Percentiles rank a stretch among this genome's conserved stretches.
Evolutionary conservation across 2,113 vertebrate species (phyloP).

Genomic region (Apteryx owenii): DNA sequence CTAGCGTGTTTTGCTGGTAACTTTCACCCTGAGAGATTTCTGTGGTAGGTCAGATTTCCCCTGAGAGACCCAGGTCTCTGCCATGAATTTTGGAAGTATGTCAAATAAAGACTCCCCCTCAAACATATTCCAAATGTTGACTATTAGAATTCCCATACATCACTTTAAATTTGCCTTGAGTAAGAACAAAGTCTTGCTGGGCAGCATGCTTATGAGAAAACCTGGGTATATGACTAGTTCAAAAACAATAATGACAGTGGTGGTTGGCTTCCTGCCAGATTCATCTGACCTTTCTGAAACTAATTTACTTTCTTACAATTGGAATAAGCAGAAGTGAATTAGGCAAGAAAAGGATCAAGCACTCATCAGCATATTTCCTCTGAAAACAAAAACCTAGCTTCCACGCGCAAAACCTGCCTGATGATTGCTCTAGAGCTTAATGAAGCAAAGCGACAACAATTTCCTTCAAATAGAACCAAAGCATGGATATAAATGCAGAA

Average conservation of each 20-base stretch:
- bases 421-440: not conserved
- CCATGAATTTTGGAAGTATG: not conserved
- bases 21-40: not conserved
- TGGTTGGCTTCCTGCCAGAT: constrained; percentile 16
- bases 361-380: not conserved
- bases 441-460: not conserved
- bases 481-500: not conserved
- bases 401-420: not conserved
- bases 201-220: constrained; percentile 54
- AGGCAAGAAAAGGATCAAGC: constrained; percentile 11
- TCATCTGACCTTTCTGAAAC: constrained; percentile 9
- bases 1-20: not conserved
- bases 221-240: constrained; percentile 51
- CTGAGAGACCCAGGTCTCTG: not conserved
- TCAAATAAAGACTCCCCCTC: not conserved
- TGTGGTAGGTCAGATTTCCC: not conserved
- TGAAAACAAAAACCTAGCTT: constrained; percentile 1
- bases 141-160: constrained; percentile 31
- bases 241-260: constrained; percentile 49
- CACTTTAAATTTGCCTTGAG: constrained; percentile 61
- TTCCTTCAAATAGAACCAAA: not conserved
- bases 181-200: constrained; percentile 60
- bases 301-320: constrained; percentile 67
- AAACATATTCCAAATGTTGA: not conserved
- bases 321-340: constrained; percentile 21